Percentiles rank a stretch among this genome's conserved stretches.
These are phyloP conservation scores for Pelodytes ibericus DNA, from an alignment of 2,797 vertebrate genomes.

Conservation along the genomic window DNA sequence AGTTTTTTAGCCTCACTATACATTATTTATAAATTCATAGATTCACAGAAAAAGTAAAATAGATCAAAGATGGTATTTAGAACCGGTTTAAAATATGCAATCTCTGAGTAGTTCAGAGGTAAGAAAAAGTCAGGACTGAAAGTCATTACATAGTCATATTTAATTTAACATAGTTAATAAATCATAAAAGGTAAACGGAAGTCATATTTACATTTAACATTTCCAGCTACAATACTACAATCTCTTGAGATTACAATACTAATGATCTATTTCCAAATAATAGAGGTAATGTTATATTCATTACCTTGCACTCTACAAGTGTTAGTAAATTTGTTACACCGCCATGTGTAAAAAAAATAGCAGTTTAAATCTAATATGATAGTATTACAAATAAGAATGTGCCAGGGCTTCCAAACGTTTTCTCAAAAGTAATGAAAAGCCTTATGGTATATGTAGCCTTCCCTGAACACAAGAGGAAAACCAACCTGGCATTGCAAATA, in stretches of 20 bases:
- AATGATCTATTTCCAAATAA: slow-evolving; percentile 31
- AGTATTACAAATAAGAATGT: too few relatives aligned
- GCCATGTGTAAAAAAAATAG: too few relatives aligned
- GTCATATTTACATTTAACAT: slow-evolving; percentile 49
- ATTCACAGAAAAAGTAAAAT: too few relatives aligned
- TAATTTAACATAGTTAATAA: slow-evolving; percentile 45
- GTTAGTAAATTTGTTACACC: not conserved
- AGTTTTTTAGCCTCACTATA: too few relatives aligned
- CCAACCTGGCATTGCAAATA: too few relatives aligned
- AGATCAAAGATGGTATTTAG: slow-evolving; percentile 22
- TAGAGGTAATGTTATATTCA: slow-evolving; percentile 3
- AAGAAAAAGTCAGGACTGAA: slow-evolving; percentile 29
- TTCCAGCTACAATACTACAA: slow-evolving; percentile 13
- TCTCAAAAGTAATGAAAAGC: too few relatives aligned
- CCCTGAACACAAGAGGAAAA: too few relatives aligned
- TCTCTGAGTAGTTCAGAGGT: slow-evolving; percentile 25
- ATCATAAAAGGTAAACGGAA: slow-evolving; percentile 36
- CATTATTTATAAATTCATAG: too few relatives aligned
- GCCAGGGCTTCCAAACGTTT: too few relatives aligned
- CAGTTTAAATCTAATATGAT: too few relatives aligned
- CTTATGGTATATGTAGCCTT: too few relatives aligned
- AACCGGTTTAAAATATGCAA: slow-evolving; percentile 5
- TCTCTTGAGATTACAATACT: slow-evolving; percentile 12
- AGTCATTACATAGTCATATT: slow-evolving; percentile 35
- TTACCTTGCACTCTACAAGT: slow-evolving; percentile 2